Evolutionary conservation across 1,140 invertebrate species (phyloP).

Genomic region (Drosophila busckii): DNA sequence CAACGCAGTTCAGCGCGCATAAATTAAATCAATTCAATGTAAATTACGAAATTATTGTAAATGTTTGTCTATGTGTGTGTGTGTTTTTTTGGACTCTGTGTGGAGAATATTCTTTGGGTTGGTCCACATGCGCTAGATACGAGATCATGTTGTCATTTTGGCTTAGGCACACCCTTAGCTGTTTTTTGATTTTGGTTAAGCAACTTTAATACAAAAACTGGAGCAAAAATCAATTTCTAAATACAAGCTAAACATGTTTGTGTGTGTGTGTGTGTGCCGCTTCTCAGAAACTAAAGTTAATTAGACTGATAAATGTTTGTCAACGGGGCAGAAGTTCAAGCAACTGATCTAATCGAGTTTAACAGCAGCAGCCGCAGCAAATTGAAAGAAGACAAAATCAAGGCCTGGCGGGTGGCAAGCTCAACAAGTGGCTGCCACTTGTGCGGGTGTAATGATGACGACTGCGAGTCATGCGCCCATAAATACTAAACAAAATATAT

Average conservation of each 20-base stretch:
- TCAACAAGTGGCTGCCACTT: constrained; percentile 2
- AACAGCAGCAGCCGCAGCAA: not conserved
- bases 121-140: constrained; percentile 27
- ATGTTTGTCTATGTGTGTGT: constrained; percentile 35
- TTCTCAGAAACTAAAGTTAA: too few relatives aligned
- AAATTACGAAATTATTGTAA: constrained; percentile 65
- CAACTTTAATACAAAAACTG: too few relatives aligned
- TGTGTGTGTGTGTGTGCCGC: too few relatives aligned
- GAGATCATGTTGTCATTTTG: constrained; percentile 17
- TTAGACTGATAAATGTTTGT: constrained; percentile 37
- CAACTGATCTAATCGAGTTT: constrained; percentile 20
- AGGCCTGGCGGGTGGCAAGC: not conserved
- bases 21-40: constrained; percentile 65
- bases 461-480: constrained; percentile 52
- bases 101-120: constrained; percentile 29
- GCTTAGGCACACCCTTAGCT: too few relatives aligned
- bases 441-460: constrained; percentile 59
- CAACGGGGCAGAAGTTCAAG: constrained; percentile 20
- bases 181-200: too few relatives aligned
- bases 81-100: constrained; percentile 15
- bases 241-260: too few relatives aligned
- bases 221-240: too few relatives aligned
- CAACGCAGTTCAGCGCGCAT: constrained; percentile 34
- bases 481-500: constrained; percentile 33
- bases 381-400: not conserved